A percentile compares a stretch with the other conserved stretches of the same genome.
These are phyloP conservation scores for Nezara viridula DNA, from an alignment of 2,888 invertebrate species.

Conservation along the genomic window DNA sequence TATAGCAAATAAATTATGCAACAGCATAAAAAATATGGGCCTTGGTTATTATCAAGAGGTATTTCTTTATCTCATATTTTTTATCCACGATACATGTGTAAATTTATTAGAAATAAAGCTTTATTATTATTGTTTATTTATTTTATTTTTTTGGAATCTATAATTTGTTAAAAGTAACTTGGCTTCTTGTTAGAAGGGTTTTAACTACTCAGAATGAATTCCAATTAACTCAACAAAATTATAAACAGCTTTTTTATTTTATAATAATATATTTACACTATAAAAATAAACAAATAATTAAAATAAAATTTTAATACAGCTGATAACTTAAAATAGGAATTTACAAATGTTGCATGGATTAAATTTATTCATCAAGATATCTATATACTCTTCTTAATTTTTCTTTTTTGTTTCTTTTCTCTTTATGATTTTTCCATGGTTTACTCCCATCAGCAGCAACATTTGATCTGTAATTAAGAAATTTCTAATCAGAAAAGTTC, in stretches of 20 bases:
- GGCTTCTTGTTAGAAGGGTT: not conserved
- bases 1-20: too few relatives aligned
- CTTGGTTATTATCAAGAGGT: too few relatives aligned
- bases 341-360: not conserved
- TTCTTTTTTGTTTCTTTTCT: conserved; percentile 91
- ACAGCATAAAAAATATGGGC: too few relatives aligned
- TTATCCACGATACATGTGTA: too few relatives aligned
- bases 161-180: too few relatives aligned
- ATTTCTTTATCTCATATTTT: too few relatives aligned
- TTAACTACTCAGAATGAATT: not conserved
- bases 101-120: too few relatives aligned
- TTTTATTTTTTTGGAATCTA: too few relatives aligned
- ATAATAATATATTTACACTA: conserved; percentile 28
- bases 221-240: not conserved
- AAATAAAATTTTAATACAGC: not conserved
- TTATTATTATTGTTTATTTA: too few relatives aligned
- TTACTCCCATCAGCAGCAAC: conserved; percentile 67
- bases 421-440: conserved; percentile 89
- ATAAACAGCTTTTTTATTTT: not conserved
- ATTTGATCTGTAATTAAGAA: not conserved
- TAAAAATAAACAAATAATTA: conserved; percentile 1
- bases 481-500: not conserved
- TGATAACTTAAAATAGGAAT: not conserved
- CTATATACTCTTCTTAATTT: conserved; percentile 89
- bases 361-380: conserved; percentile 79